A percentile compares a stretch with the other conserved stretches of the same genome.
phyloP scores from a whole-genome alignment of 2,113 vertebrate genomes.

The Glareola pratincola region DNA sequence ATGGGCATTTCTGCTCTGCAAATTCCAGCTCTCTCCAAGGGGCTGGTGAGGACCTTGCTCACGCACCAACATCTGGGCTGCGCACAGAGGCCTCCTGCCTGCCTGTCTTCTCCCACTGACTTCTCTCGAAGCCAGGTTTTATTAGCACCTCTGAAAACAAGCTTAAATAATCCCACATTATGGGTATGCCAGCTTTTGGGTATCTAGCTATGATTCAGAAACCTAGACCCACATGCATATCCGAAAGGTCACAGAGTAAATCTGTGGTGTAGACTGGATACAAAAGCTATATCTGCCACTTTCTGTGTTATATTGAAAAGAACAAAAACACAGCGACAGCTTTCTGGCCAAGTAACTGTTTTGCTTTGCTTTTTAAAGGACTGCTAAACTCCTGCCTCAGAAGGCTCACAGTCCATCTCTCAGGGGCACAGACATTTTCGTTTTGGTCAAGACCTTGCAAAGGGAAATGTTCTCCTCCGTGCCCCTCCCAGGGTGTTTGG shows the following conservation, averaged over 20 bases:
- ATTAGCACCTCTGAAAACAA: conserved; percentile 32
- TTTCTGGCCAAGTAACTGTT: not conserved
- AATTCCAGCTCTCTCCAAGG: not conserved
- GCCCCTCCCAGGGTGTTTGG: not conserved
- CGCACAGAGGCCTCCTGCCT: not conserved
- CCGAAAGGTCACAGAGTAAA: not conserved
- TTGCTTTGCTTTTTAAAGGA: not conserved
- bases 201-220: conserved; percentile 14
- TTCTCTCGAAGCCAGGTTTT: conserved; percentile 10
- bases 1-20: not conserved
- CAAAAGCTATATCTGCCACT: not conserved
- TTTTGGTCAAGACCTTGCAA: not conserved
- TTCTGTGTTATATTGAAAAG: not conserved
- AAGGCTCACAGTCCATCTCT: not conserved
- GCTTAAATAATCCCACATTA: conserved; percentile 1
- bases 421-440: not conserved
- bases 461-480: not conserved
- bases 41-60: not conserved
- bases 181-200: not conserved
- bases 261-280: not conserved
- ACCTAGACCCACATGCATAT: not conserved
- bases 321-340: not conserved
- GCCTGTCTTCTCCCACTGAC: conserved; percentile 1
- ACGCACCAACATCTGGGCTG: not conserved
- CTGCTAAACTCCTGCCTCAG: not conserved